These are phyloP conservation scores for Ectemnius lituratus DNA, from an alignment of 2,888 invertebrate genomes.

Conservation along the genomic window DNA sequence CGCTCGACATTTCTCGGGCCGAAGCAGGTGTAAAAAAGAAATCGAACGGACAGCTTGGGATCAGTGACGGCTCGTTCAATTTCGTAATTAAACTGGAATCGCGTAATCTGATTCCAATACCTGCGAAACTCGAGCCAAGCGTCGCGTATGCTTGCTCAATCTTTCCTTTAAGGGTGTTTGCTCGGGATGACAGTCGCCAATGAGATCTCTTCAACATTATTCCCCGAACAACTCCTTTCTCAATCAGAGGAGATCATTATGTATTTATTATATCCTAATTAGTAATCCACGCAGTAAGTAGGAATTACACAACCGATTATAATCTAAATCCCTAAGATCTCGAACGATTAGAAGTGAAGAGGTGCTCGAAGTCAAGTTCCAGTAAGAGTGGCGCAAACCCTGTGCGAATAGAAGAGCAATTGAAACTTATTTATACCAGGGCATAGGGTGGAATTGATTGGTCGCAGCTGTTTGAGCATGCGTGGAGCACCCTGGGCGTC, in stretches of 20 bases:
- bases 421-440: no score
- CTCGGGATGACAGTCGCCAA: slow-evolving; percentile 5
- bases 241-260: no score
- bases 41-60: slow-evolving; percentile 20
- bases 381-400: no score
- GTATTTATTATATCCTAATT: no score
- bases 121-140: slow-evolving; percentile 43
- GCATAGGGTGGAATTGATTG: slow-evolving; percentile 44
- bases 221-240: no score
- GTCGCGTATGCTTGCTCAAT: slow-evolving; percentile 36
- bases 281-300: no score
- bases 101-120: slow-evolving; percentile 51
- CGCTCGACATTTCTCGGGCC: neutral
- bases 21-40: slow-evolving; percentile 25
- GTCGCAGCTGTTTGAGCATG: slow-evolving; percentile 44
- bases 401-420: no score
- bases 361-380: no score
- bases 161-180: slow-evolving; percentile 6
- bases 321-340: no score
- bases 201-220: neutral
- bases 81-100: slow-evolving; percentile 52
- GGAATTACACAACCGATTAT: no score
- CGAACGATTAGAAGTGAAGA: no score
- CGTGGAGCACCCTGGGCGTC: slow-evolving; percentile 48
- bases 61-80: slow-evolving; percentile 34